phyloP scores from a whole-genome alignment of 2,797 vertebrate species.

The Echeneis naucrates region DNA sequence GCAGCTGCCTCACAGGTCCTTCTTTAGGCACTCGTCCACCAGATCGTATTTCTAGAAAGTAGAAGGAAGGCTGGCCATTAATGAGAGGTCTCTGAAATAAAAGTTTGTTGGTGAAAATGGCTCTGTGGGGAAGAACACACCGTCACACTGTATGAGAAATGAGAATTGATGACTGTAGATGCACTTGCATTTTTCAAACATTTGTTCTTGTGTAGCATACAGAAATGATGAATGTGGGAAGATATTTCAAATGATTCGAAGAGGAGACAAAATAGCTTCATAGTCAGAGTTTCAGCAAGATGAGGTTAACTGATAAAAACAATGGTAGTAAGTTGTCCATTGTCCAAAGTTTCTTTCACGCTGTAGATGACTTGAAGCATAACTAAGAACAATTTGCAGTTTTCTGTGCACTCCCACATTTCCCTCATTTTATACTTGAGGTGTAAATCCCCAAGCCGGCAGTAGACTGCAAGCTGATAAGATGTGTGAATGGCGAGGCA shows the following conservation, averaged over 20 bases:
- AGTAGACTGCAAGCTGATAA: conserved; percentile 1
- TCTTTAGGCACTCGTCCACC: conserved; percentile 88
- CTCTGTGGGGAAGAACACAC: background rate
- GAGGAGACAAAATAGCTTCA: conserved; percentile 3
- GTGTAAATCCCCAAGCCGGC: background rate
- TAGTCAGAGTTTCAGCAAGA: conserved; percentile 21
- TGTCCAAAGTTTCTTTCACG: no score
- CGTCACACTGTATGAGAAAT: background rate
- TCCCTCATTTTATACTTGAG: background rate
- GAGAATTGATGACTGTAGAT: conserved; percentile 26
- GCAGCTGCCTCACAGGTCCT: conserved; percentile 83
- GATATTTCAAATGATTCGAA: conserved; percentile 14
- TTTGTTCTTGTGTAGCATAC: background rate
- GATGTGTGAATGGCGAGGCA: conserved; percentile 3
- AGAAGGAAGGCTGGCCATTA: conserved; percentile 32
- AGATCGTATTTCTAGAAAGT: conserved; percentile 89
- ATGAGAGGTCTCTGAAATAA: conserved; percentile 15
- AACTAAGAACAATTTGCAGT: no score
- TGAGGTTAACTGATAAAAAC: background rate
- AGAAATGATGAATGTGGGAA: background rate
- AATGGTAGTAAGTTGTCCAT: background rate
- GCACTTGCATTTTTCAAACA: conserved; percentile 14
- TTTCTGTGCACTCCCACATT: background rate
- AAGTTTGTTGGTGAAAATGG: conserved; percentile 19
- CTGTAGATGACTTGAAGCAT: no score